A percentile compares a stretch with the other conserved stretches of the same genome.
Evolutionary conservation across 2,888 invertebrate species (phyloP).

Genomic region (Slavum lentiscoides): DNA sequence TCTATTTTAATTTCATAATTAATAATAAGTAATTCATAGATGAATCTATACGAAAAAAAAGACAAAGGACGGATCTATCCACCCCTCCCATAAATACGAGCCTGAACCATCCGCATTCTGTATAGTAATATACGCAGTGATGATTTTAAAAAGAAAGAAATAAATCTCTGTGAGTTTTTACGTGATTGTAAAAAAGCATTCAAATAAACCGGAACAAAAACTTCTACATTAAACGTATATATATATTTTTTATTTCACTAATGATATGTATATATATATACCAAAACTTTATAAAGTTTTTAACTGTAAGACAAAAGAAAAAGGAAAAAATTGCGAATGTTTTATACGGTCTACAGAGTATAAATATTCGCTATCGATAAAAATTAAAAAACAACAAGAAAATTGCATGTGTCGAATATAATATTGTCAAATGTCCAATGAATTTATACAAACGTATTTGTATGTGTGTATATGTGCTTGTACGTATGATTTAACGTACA

Average conservation of each 20-base stretch:
- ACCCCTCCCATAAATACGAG: too few species aligned
- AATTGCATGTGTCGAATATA: neutral
- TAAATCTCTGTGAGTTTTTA: neutral
- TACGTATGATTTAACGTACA: too few species aligned
- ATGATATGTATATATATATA: neutral
- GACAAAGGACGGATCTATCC: too few species aligned
- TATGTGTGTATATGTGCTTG: neutral
- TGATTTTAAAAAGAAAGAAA: neutral
- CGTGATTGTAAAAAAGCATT: neutral
- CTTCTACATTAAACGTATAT: neutral
- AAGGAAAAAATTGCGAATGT: neutral
- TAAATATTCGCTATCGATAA: neutral
- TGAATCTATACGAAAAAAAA: too few species aligned
- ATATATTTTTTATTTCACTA: neutral
- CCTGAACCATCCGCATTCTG: too few species aligned
- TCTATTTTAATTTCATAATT: too few species aligned
- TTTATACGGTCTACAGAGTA: neutral
- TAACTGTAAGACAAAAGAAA: neutral
- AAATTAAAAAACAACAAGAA: neutral
- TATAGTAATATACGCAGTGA: neutral
- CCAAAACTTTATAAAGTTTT: slow-evolving; percentile 23
- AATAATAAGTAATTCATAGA: too few species aligned
- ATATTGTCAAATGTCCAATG: too few species aligned
- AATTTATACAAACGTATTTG: neutral
- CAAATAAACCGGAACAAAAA: neutral